A percentile compares a stretch with the other conserved stretches of the same genome.
phyloP scores from a whole-genome alignment of 1,140 invertebrate species.

The Drosophila kohkoa region DNA sequence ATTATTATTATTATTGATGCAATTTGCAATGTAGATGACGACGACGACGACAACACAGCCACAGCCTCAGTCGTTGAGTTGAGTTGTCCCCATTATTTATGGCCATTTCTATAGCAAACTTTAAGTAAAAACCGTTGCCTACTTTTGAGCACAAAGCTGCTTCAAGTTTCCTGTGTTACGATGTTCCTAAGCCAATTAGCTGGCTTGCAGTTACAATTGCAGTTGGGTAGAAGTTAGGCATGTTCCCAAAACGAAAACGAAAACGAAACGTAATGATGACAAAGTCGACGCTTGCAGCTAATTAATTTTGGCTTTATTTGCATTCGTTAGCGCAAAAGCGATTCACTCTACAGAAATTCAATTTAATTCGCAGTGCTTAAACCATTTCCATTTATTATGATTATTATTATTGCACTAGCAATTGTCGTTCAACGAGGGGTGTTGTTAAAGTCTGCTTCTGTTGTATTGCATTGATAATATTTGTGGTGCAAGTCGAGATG shows the following conservation, averaged over 20 bases:
- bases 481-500: slow-evolving; percentile 36
- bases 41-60: no score
- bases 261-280: slow-evolving; percentile 47
- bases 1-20: slow-evolving; percentile 55
- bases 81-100: not conserved
- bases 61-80: not conserved
- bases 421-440: slow-evolving; percentile 7
- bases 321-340: slow-evolving; percentile 4
- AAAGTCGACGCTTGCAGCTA: slow-evolving; percentile 38
- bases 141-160: slow-evolving; percentile 27
- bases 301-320: slow-evolving; percentile 23
- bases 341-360: slow-evolving; percentile 7
- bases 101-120: slow-evolving; percentile 7
- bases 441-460: not conserved
- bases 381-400: slow-evolving; percentile 28
- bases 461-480: slow-evolving; percentile 69
- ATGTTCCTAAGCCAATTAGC: slow-evolving; percentile 63
- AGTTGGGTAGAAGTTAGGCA: slow-evolving; percentile 54
- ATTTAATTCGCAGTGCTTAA: slow-evolving; percentile 34
- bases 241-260: slow-evolving; percentile 55
- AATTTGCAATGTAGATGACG: not conserved
- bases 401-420: slow-evolving; percentile 37
- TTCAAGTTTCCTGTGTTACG: slow-evolving; percentile 30
- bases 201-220: slow-evolving; percentile 65
- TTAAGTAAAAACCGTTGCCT: slow-evolving; percentile 39